Percentiles rank a stretch among this genome's conserved stretches.
Conservation (phyloP, 2,888 invertebrate species). For the Mellilla xanthometata region DNA sequence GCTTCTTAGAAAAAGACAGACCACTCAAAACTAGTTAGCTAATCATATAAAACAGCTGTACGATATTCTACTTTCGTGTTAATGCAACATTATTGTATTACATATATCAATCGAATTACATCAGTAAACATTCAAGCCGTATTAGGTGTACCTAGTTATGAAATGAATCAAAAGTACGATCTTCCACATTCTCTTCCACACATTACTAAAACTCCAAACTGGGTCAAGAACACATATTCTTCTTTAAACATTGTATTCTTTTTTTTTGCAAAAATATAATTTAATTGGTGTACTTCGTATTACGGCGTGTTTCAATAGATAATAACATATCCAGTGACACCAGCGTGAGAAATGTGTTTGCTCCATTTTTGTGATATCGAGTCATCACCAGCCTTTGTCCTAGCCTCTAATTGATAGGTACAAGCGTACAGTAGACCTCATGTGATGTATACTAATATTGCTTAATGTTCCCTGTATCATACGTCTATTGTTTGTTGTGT, state of each 20-base stretch:
- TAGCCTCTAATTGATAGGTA: slow-evolving; percentile 54
- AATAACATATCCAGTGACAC: slow-evolving; percentile 21
- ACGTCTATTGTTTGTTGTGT: slow-evolving; percentile 51
- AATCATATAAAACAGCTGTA: background rate
- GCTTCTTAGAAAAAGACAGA: too few species aligned
- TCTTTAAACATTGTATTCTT: slow-evolving; percentile 31
- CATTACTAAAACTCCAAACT: slow-evolving; percentile 27
- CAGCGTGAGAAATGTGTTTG: slow-evolving; percentile 35
- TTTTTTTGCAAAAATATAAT: slow-evolving; percentile 13
- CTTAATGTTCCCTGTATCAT: slow-evolving; percentile 44
- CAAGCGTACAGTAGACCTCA: slow-evolving; percentile 30
- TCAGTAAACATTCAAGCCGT: slow-evolving; percentile 15
- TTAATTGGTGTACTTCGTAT: slow-evolving; percentile 31
- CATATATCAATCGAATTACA: slow-evolving; percentile 13
- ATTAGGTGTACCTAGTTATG: slow-evolving; percentile 14
- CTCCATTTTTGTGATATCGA: slow-evolving; percentile 31
- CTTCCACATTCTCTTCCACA: slow-evolving; percentile 31
- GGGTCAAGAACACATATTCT: slow-evolving; percentile 37
- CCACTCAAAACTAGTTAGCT: too few species aligned
- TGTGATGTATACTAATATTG: slow-evolving; percentile 47
- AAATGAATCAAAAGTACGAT: slow-evolving; percentile 17
- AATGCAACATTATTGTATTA: slow-evolving; percentile 9
- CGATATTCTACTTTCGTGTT: slow-evolving; percentile 1
- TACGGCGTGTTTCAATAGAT: slow-evolving; percentile 26
- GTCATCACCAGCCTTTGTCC: slow-evolving; percentile 37